phyloP scores from a whole-genome alignment of 2,113 vertebrate species.

The Xiphias gladius region DNA sequence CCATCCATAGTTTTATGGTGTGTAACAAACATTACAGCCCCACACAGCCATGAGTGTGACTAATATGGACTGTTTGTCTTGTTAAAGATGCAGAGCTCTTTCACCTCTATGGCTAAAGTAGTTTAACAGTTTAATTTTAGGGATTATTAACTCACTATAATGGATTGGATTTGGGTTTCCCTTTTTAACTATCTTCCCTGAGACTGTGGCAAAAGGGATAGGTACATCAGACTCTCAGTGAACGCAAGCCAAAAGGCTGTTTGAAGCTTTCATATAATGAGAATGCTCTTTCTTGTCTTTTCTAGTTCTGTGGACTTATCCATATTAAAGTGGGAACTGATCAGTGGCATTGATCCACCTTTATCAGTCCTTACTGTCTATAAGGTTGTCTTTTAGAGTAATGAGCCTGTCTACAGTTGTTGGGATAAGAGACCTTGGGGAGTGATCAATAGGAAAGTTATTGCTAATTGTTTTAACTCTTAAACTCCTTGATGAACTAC shows the following conservation, averaged over 20 bases:
- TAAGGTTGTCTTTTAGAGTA: conserved; percentile 78
- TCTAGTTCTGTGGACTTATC: conserved; percentile 54
- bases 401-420: conserved; percentile 72
- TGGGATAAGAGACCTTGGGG: conserved; percentile 68
- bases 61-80: conserved; percentile 9
- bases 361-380: conserved; percentile 76
- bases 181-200: conserved; percentile 3
- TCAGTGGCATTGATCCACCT: conserved; percentile 75
- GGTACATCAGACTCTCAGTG: conserved; percentile 1
- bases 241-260: conserved; percentile 1
- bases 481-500: conserved; percentile 22
- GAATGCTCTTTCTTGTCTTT: conserved; percentile 63
- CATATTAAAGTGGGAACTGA: conserved; percentile 63
- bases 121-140: conserved; percentile 6
- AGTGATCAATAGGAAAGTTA: conserved; percentile 69
- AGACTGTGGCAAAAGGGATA: not conserved
- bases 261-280: conserved; percentile 47
- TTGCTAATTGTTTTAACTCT: conserved; percentile 61
- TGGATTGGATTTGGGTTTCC: not conserved
- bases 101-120: conserved; percentile 15
- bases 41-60: not conserved
- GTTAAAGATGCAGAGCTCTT: conserved; percentile 15
- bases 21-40: conserved; percentile 7
- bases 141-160: conserved; percentile 31
- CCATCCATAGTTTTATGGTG: not conserved